Conservation (phyloP, 2,888 invertebrate genomes). For the Pollenia angustigena region DNA sequence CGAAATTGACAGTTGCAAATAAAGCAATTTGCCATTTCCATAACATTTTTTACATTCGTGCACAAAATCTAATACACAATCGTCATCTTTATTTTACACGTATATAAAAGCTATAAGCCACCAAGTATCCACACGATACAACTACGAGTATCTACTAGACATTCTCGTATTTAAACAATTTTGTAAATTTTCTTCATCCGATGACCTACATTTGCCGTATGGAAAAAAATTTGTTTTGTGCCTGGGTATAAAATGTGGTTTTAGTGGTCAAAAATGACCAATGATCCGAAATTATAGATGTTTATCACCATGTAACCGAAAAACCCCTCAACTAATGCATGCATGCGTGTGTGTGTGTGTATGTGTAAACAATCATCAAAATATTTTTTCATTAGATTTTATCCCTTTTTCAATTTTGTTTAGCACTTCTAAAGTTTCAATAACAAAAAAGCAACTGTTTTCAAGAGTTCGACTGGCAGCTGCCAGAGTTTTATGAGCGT, state of each 20-base stretch:
- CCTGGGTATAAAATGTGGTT: conserved; percentile 28
- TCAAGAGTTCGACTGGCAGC: conserved; percentile 30
- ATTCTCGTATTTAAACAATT: conserved; percentile 4
- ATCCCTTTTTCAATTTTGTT: conserved; percentile 44
- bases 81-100: not conserved
- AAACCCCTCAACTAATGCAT: conserved; percentile 8
- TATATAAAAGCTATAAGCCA: not conserved
- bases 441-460: conserved; percentile 13
- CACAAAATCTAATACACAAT: conserved; percentile 27
- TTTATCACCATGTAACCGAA: conserved; percentile 23
- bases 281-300: conserved; percentile 60
- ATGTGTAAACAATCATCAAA: conserved; percentile 49
- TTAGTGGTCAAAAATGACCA: conserved; percentile 59
- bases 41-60: conserved; percentile 38
- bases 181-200: conserved; percentile 24
- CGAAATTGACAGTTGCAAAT: conserved; percentile 33
- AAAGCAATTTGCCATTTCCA: conserved; percentile 46
- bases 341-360: not conserved
- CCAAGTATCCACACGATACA: not conserved
- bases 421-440: conserved; percentile 23
- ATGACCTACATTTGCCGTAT: conserved; percentile 53
- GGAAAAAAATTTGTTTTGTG: not conserved
- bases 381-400: conserved; percentile 24
- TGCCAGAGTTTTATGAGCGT: conserved; percentile 25
- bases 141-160: no score